phyloP scores from a whole-genome alignment of 1,140 invertebrate genomes.

The Lutraria rhynchaena region DNA sequence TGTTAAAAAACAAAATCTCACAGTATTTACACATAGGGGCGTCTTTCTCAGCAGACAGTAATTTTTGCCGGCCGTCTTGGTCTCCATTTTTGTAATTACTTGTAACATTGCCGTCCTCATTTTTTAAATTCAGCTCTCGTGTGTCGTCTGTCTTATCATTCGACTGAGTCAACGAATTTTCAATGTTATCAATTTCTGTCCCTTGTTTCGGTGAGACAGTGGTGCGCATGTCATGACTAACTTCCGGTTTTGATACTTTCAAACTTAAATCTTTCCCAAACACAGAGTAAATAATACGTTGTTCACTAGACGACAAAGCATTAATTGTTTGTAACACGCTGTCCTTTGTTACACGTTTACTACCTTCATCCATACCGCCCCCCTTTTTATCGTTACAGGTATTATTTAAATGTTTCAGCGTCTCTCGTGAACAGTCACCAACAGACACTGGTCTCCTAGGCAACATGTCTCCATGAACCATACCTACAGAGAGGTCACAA shows the following conservation, averaged over 20 bases:
- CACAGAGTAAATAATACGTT: conserved; percentile 55
- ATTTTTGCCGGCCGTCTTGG: not conserved
- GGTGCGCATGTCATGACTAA: not conserved
- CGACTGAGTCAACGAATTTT: not conserved
- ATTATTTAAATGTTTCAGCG: conserved; percentile 14
- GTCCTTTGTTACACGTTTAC: not conserved
- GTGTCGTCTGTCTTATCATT: no score
- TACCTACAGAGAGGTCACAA: not conserved
- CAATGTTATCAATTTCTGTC: not conserved
- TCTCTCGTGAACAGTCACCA: conserved; percentile 15
- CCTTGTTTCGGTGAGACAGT: not conserved
- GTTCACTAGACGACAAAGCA: conserved; percentile 41
- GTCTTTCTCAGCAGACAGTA: not conserved
- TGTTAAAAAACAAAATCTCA: conserved; percentile 96
- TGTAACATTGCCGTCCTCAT: not conserved
- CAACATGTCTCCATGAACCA: not conserved
- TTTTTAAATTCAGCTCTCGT: no score
- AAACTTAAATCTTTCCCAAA: conserved; percentile 49
- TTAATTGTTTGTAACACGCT: conserved; percentile 6
- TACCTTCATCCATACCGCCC: not conserved
- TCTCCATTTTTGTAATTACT: conserved; percentile 1
- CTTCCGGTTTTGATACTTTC: not conserved
- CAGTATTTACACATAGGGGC: conserved; percentile 86
- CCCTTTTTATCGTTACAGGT: not conserved
- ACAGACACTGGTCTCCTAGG: conserved; percentile 34